Conservation (phyloP, 2,797 vertebrate genomes). For the Urosaurus nigricauda region DNA sequence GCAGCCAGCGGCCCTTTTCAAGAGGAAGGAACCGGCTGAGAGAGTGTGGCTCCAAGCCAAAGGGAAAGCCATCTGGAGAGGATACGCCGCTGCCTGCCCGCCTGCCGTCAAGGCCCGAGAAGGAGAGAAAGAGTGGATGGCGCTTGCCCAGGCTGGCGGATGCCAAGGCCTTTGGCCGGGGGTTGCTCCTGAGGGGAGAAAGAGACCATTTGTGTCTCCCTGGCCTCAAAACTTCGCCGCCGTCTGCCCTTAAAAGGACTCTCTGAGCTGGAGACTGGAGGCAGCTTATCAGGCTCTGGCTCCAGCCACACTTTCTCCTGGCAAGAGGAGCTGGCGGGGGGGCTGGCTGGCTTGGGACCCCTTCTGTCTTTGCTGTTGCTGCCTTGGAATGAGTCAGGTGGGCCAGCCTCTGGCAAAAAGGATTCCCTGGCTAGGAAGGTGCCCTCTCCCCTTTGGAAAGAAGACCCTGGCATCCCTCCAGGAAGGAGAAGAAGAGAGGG, state of each 20-base stretch:
- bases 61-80: neutral
- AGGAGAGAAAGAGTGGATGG: neutral
- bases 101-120: neutral
- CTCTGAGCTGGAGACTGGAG: rapidly evolving
- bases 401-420: neutral
- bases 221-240: neutral
- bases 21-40: neutral
- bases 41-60: neutral
- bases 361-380: rapidly evolving
- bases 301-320: neutral
- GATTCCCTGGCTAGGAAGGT: neutral
- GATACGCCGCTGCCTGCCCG: rapidly evolving
- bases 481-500: too few species aligned
- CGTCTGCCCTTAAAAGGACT: slow-evolving; percentile 69
- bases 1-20: neutral
- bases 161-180: neutral
- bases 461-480: rapidly evolving
- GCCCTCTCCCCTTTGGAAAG: too few species aligned
- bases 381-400: neutral
- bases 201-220: neutral
- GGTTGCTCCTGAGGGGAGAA: slow-evolving; percentile 22
- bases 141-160: neutral
- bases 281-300: slow-evolving; percentile 50
- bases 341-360: neutral
- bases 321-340: neutral